Base-by-base conservation (phyloP, 2,797 vertebrate genomes). In the Lophotriccus pileatus region DNA sequence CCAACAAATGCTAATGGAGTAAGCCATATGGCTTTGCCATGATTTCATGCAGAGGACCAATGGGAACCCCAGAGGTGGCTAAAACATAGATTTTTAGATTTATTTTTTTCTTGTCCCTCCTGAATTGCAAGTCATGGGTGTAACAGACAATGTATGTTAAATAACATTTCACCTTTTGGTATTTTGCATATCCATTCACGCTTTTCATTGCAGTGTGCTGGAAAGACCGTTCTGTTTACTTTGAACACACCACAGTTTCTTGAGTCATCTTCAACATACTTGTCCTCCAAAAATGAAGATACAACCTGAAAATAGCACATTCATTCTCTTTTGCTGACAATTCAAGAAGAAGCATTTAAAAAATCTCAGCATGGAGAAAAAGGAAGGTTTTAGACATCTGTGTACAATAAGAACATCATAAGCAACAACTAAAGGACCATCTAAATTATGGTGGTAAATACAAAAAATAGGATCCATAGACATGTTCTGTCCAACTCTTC, bases 161-260 rank as follows among this genome's bases (percentile, higher is more conserved):
- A n/a, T 69, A 63, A 73, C 23, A 82, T 70, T 83, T 97, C 95
- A 99, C 99, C 99, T 99, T 98, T 98, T 81, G 98, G 96, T 83
- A 99, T 96, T 96, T 99, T 99, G 97, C 99, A 99, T 97, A 99
- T 98, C 99, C 99, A 99, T 97, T 99, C 99, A 6, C 97, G 98
- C 90, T 98, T 98, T 95, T 97, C 95, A 69, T 97, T 98, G 89
- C 99, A 99, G 34, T 97, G 97, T 36, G 98, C 98, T 7, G 98
- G 98, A 43, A 97, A 96, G 82, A 99, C 80, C 1, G 97, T 93
- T 94, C 98, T 98, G 92, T 98, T 98, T 64, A 97, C 98, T 96
- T 97, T 98, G 98, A 98, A 99, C 20, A 97, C 98, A 19, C 98
- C 99, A 75, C 99, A 99, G 72, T 98, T 98, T 95, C 97, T 98